A percentile compares a stretch with the other conserved stretches of the same genome.
Evolutionary conservation across 2,113 vertebrate species (phyloP).

Genomic region (Xiphorhynchus elegans): DNA sequence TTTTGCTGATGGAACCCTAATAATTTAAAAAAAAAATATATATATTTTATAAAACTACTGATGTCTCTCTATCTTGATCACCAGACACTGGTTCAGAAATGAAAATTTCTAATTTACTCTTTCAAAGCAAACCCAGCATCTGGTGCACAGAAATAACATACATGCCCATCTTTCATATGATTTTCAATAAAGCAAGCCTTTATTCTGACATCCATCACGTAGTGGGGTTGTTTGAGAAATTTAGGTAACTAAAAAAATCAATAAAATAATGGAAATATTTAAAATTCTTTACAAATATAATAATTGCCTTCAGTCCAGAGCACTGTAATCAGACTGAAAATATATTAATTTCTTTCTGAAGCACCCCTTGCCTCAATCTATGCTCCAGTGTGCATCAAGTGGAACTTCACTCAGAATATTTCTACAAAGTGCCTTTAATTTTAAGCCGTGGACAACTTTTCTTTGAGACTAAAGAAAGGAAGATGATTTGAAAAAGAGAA

Average conservation of each 20-base stretch:
- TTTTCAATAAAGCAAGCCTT: not conserved
- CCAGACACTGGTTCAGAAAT: not conserved
- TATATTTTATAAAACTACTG: not conserved
- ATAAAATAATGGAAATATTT: not conserved
- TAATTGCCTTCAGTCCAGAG: not conserved
- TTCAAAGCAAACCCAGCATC: not conserved
- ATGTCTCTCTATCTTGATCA: not conserved
- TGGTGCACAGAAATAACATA: not conserved
- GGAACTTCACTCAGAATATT: not conserved
- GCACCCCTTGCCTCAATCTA: not conserved
- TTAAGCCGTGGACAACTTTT: not conserved
- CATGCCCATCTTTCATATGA: not conserved
- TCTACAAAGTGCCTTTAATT: not conserved
- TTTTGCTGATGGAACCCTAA: not conserved
- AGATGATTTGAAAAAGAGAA: not conserved
- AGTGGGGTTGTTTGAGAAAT: not conserved
- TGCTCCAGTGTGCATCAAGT: not conserved
- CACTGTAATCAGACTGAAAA: not conserved
- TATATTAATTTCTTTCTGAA: not conserved
- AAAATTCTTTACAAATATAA: not conserved
- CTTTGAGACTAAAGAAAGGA: not conserved
- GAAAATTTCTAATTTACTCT: not conserved
- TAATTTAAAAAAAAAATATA: not conserved
- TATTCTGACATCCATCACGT: not conserved
- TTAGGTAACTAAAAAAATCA: not conserved